Evolutionary conservation across 2,113 vertebrate species (phyloP).

Genomic region (Ornithorhynchus anatinus): DNA sequence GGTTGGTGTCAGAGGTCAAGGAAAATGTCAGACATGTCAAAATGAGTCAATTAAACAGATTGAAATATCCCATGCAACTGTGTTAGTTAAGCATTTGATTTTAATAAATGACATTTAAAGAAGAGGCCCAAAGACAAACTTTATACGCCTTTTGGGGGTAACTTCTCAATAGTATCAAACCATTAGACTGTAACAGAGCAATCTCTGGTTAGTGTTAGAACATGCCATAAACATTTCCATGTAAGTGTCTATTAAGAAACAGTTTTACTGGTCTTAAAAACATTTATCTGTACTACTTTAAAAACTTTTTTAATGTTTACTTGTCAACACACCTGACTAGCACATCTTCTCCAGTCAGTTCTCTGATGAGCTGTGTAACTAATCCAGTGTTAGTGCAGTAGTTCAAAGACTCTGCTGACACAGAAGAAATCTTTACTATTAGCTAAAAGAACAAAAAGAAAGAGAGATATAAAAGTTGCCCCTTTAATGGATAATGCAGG

Average conservation of each 20-base stretch:
- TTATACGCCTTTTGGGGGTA: too few relatives aligned
- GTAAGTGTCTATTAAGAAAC: background rate
- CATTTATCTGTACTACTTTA: too few relatives aligned
- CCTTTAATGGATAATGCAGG: background rate
- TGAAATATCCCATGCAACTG: too few relatives aligned
- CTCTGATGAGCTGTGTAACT: constrained; percentile 83
- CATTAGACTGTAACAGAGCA: background rate
- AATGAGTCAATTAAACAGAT: too few relatives aligned
- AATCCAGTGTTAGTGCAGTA: constrained; percentile 85
- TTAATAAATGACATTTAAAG: too few relatives aligned
- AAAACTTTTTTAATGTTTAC: background rate
- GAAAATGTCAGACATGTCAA: too few relatives aligned
- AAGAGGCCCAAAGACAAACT: too few relatives aligned
- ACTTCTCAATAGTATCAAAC: too few relatives aligned
- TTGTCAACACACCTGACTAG: constrained; percentile 83
- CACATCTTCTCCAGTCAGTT: constrained; percentile 91
- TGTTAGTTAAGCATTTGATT: too few relatives aligned
- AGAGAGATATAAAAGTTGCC: background rate
- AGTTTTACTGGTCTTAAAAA: too few relatives aligned
- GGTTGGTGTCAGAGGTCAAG: too few relatives aligned
- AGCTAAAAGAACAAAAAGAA: constrained; percentile 71
- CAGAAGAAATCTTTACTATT: constrained; percentile 83
- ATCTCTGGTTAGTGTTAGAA: background rate
- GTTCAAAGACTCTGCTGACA: constrained; percentile 83
- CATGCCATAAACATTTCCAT: background rate